phyloP scores from a whole-genome alignment of 2,113 vertebrate genomes.

The Lepisosteus oculatus region DNA sequence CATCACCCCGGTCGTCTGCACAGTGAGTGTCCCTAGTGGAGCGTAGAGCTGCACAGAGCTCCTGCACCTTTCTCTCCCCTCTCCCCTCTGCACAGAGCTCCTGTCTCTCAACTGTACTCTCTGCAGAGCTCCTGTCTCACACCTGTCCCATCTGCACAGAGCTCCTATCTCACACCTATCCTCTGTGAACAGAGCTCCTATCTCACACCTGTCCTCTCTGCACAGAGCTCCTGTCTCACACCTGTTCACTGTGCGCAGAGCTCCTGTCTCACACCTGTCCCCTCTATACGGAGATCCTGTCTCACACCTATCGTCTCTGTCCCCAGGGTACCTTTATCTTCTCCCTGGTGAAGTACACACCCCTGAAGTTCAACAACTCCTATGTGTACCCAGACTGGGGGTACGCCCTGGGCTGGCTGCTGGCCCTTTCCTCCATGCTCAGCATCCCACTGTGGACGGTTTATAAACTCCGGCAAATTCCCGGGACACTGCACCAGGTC shows the following conservation, averaged over 20 bases:
- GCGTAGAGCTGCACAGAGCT: neutral
- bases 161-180: neutral
- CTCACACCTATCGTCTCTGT: neutral
- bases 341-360: conserved; percentile 50
- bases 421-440: conserved; percentile 48
- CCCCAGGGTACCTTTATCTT: conserved; percentile 54
- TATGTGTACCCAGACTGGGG: conserved; percentile 63
- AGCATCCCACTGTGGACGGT: conserved; percentile 54
- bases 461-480: conserved; percentile 43
- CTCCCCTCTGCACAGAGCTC: neutral
- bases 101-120: neutral
- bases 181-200: neutral
- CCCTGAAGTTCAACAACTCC: conserved; percentile 55
- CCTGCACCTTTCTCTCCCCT: neutral
- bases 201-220: too few relatives aligned
- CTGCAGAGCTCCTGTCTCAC: neutral
- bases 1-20: conserved; percentile 47
- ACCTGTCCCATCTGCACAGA: too few relatives aligned
- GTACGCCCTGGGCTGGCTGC: conserved; percentile 57
- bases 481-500: conserved; percentile 55
- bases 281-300: neutral
- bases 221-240: too few relatives aligned
- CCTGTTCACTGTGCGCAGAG: too few relatives aligned
- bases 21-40: conserved; percentile 38
- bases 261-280: neutral